phyloP scores from a whole-genome alignment of 2,888 invertebrate species.

The Dryadula phaetusa region DNA sequence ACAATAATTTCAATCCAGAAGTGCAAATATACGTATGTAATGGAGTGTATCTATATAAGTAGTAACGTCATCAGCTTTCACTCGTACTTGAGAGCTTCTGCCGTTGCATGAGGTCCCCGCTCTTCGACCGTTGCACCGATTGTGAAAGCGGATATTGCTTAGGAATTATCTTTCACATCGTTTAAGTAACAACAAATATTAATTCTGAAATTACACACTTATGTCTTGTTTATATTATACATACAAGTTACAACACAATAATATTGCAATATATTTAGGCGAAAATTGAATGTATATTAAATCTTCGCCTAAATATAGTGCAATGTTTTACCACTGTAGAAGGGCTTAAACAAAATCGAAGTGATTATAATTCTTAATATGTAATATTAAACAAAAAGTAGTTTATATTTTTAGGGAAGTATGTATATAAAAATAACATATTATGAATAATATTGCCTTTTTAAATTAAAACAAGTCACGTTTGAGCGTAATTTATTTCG shows the following conservation, averaged over 20 bases:
- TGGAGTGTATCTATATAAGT: slow-evolving; percentile 56
- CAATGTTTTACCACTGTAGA: too few species aligned
- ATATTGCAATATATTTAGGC: too few species aligned
- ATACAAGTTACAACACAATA: too few species aligned
- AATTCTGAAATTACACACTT: too few species aligned
- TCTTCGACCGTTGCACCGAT: slow-evolving; percentile 58
- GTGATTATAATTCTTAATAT: too few species aligned
- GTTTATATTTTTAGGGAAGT: too few species aligned
- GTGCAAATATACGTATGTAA: slow-evolving; percentile 41
- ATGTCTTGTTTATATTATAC: not conserved
- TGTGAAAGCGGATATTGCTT: slow-evolving; percentile 66
- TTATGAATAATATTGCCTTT: not conserved
- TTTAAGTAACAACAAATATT: slow-evolving; percentile 41
- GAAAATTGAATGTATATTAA: too few species aligned
- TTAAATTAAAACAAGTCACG: slow-evolving; percentile 7
- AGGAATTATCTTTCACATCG: slow-evolving; percentile 45
- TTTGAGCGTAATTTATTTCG: slow-evolving; percentile 32
- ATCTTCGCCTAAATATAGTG: too few species aligned
- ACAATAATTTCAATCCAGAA: slow-evolving; percentile 38
- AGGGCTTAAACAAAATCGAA: not conserved
- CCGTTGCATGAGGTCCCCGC: slow-evolving; percentile 32
- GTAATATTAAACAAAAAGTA: too few species aligned
- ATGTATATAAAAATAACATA: not conserved
- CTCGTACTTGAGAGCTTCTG: slow-evolving; percentile 51
- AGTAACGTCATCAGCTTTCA: slow-evolving; percentile 75